phyloP scores from a whole-genome alignment of 2,888 invertebrate species.

The Omphaloscelis lunosa region DNA sequence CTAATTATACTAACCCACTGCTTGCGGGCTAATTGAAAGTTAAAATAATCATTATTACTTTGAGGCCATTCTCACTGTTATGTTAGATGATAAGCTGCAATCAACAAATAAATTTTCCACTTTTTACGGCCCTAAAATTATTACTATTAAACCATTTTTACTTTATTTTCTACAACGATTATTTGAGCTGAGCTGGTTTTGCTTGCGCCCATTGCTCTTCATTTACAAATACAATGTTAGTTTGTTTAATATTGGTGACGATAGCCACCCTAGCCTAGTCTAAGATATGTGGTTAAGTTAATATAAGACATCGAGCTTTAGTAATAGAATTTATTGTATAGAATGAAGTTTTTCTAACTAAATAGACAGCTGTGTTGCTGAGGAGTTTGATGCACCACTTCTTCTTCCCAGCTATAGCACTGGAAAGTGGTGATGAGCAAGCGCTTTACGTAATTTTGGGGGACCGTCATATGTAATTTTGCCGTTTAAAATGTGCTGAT shows the following conservation, averaged over 20 bases:
- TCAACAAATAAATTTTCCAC: neutral
- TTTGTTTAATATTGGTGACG: neutral
- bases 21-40: neutral
- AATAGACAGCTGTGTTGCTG: neutral
- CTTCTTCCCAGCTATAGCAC: neutral
- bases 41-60: neutral
- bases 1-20: neutral
- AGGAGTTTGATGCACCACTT: neutral
- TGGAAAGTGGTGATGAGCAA: neutral
- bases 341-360: neutral
- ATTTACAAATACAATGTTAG: neutral
- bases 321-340: neutral
- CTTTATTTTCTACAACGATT: neutral
- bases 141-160: neutral
- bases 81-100: neutral
- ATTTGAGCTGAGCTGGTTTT: neutral
- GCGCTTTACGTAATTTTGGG: neutral
- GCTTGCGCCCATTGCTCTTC: neutral
- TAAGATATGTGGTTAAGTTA: too few relatives aligned
- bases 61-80: neutral
- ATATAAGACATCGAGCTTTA: neutral
- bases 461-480: neutral
- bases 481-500: neutral
- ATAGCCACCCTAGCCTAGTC: neutral
- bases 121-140: neutral